phyloP scores from a whole-genome alignment of 2,797 vertebrate species.

The Argentina silus region DNA sequence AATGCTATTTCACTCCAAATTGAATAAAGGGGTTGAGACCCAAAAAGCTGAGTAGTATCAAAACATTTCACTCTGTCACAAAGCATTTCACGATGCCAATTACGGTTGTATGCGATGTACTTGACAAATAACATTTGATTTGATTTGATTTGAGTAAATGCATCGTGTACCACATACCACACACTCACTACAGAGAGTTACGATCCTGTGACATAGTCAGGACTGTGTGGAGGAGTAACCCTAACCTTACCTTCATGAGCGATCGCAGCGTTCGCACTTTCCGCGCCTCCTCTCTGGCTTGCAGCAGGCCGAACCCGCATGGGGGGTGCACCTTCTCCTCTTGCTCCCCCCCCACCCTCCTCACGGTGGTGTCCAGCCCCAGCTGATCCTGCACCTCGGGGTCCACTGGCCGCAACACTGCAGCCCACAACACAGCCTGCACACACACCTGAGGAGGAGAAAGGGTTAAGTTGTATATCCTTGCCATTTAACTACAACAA shows the following conservation, averaged over 20 bases:
- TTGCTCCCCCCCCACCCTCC: constrained; percentile 50
- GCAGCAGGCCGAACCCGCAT: constrained; percentile 79
- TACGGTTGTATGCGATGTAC: too few relatives aligned
- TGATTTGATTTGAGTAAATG: too few relatives aligned
- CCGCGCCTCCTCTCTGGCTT: constrained; percentile 81
- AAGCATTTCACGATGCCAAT: too few relatives aligned
- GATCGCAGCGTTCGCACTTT: constrained; percentile 72
- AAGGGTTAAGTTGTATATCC: not conserved
- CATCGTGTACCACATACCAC: too few relatives aligned
- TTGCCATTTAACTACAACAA: too few relatives aligned
- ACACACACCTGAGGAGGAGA: constrained; percentile 66
- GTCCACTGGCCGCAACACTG: constrained; percentile 75
- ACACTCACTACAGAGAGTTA: too few relatives aligned
- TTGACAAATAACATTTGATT: too few relatives aligned
- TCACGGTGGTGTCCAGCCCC: constrained; percentile 67
- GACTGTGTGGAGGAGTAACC: too few relatives aligned
- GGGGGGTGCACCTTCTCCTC: constrained; percentile 72
- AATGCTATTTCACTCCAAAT: not conserved
- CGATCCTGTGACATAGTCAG: too few relatives aligned
- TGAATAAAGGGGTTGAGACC: not conserved
- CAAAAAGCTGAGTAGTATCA: too few relatives aligned
- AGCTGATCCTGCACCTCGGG: constrained; percentile 78
- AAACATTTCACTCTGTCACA: too few relatives aligned
- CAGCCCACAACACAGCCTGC: constrained; percentile 70
- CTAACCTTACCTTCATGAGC: constrained; percentile 73